Percentiles rank a stretch among this genome's conserved stretches.
Conservation (phyloP, 2,888 invertebrate species). For the Siphlonurus alternatus region DNA sequence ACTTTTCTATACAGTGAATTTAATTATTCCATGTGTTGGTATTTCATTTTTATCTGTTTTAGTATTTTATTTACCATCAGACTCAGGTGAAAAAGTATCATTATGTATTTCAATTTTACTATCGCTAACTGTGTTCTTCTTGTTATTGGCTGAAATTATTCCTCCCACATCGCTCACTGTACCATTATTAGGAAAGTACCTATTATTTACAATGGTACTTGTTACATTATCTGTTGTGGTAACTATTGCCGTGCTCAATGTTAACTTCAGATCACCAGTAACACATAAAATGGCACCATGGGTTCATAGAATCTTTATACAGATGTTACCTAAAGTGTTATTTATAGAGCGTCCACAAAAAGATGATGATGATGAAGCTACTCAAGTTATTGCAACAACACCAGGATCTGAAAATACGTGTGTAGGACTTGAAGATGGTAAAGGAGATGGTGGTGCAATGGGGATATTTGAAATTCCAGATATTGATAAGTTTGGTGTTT, state of each 20-base stretch:
- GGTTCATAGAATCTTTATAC: slow-evolving; percentile 63
- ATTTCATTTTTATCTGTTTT: slow-evolving; percentile 93
- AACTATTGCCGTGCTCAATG: slow-evolving; percentile 84
- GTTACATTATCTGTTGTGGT: slow-evolving; percentile 85
- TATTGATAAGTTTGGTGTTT: neutral
- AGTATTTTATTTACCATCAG: slow-evolving; percentile 94
- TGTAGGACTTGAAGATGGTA: neutral
- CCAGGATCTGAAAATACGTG: neutral
- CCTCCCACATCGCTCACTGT: slow-evolving; percentile 87
- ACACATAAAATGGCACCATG: slow-evolving; percentile 86
- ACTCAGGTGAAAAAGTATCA: slow-evolving; percentile 92
- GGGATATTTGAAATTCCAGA: slow-evolving; percentile 4
- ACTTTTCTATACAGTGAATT: slow-evolving; percentile 92
- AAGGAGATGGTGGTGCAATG: neutral
- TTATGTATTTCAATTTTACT: slow-evolving; percentile 87
- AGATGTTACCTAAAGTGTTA: slow-evolving; percentile 36
- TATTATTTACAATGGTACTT: slow-evolving; percentile 87
- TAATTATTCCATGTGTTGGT: slow-evolving; percentile 93
- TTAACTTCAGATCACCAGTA: slow-evolving; percentile 79
- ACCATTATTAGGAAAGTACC: slow-evolving; percentile 78
- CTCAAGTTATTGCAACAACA: neutral
- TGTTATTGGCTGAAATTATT: slow-evolving; percentile 84
- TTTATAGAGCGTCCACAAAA: slow-evolving; percentile 79
- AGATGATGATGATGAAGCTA: slow-evolving; percentile 32
- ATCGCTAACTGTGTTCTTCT: slow-evolving; percentile 86